phyloP scores from a whole-genome alignment of 2,113 vertebrate genomes.

The Charina bottae region DNA sequence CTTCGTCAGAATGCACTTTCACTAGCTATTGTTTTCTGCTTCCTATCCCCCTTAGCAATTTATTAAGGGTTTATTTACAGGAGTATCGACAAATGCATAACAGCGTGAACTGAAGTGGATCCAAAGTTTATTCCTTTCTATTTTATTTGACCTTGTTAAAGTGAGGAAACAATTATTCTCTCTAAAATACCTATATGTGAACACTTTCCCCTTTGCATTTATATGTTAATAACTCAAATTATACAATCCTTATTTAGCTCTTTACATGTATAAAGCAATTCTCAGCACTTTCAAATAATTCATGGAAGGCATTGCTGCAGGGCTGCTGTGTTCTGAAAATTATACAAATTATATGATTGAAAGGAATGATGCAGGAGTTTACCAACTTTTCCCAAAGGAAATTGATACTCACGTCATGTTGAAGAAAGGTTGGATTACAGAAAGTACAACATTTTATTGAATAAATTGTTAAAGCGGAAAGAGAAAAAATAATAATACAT shows the following conservation, averaged over 20 bases:
- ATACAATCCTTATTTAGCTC: constrained; percentile 50
- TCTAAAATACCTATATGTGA: constrained; percentile 36
- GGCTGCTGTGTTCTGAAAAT: constrained; percentile 56
- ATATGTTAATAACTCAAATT: constrained; percentile 53
- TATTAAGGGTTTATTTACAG: constrained; percentile 56
- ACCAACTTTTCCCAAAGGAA: constrained; percentile 46
- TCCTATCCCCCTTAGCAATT: constrained; percentile 13
- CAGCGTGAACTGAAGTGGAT: constrained; percentile 39
- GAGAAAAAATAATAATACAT: not conserved
- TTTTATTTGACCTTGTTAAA: constrained; percentile 50
- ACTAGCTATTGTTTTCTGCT: constrained; percentile 33
- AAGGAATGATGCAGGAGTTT: constrained; percentile 26
- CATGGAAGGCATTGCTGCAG: constrained; percentile 53
- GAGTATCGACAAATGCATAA: constrained; percentile 58
- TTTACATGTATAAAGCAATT: constrained; percentile 60
- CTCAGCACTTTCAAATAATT: constrained; percentile 67
- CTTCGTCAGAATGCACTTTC: constrained; percentile 11
- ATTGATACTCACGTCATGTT: not conserved
- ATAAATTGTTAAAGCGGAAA: constrained; percentile 17
- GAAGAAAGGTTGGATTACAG: not conserved
- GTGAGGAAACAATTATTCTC: constrained; percentile 56
- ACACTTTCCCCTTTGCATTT: constrained; percentile 42
- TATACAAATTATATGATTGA: constrained; percentile 54
- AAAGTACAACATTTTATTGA: constrained; percentile 30
- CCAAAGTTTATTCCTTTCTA: constrained; percentile 45